Evolutionary conservation across 2,797 vertebrate genomes (phyloP), one percentile per base, ranked within the genome.

Genomic region (Phalloptychus januarius): DNA sequence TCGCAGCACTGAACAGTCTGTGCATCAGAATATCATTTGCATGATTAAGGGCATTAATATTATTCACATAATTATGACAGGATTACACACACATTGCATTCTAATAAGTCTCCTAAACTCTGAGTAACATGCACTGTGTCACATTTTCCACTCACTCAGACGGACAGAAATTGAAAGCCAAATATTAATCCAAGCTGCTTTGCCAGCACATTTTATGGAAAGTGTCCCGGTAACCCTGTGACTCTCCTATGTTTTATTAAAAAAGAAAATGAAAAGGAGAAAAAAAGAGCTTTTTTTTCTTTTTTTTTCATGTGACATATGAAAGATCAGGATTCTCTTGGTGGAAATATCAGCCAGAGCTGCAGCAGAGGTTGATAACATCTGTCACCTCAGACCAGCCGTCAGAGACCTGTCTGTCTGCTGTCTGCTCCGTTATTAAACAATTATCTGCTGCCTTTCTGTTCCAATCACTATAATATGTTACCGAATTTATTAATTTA

Each of bases 1-100:
- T 25, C n/a, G 25, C 25, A 56, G 25, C 25, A 56, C 54, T 28
- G 54, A 56, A 28, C 25, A 31, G 28, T 16, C 56, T 31, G 3
- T 31, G n/a, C n/a, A 31, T 31, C 13, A 61, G 28, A 61, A 61
- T 61, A 15, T 31, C 28, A 61, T 61, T 61, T 61, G n/a, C 28
- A 61, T 61, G 56, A 61, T 61, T 61, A 61, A 13, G 33, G 28
- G 56, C 28, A 56, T 56, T 56, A 56, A 56, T 56, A 56, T 56
- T n/a, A 56, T 56, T 56, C 25, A 56, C n/a, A 56, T 56, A 56
- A 56, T 56, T 56, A 56, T 1, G 13, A 61, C 56, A 61, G 28
- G 56, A 61, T 28, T 61, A 61, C 56, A 28, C 5, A 2, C 13
- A 31, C 28, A 16, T 31, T 61, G 56, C n/a, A 61, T 61, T 61